Base-by-base conservation (phyloP, 2,888 invertebrate genomes). In the Helobdella robusta region DNA sequence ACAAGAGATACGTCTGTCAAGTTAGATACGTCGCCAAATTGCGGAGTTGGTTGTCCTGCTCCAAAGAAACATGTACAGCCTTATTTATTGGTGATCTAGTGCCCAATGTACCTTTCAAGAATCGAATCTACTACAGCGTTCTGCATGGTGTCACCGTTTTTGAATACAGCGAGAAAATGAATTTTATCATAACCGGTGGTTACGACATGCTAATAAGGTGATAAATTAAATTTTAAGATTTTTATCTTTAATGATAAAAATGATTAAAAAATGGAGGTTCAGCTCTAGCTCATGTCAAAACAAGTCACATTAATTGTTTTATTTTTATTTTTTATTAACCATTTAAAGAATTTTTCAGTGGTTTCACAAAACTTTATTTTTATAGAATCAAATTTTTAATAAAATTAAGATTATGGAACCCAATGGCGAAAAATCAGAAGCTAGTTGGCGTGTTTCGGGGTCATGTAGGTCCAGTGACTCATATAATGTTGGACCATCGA, bases 1-100 rank as follows among this genome's bases (percentile, higher is more conserved):
- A 88, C 76, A 76, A 78, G 3, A 86, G 87, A 74, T 85, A 87
- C 83, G 84, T 89, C 64, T 83, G 84, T 6, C 67, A 68, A 56
- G 61, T 89, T 54, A 83, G 83, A 66, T 89, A 83, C 80, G 86
- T 86, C 73, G 80, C 82, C 44, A 83, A 83, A 64, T 80, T 88
- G 72, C 84, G 85, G 74, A 83, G 84, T 71, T 82, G 88, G 58
- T 83, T 89, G 18, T 87, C 88, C 0, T 86, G 86, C 70, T 84
- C 86, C 61, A 84, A 84, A 66, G 84, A 84, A 66, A 74, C 75
- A 0, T 72, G 81, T 76, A 80, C 82, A 48, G 80, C 86, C 0
- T 79, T 88, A 70, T 82, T 84, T 72, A 82, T 87, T 79, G 83
- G 84, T 64, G 85, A 86, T 78, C 78, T 84, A 32, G 78, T 81